Evolutionary conservation across 2,797 vertebrate genomes (phyloP), one percentile per base, ranked within the genome.

Genomic region (Betta splendens): DNA sequence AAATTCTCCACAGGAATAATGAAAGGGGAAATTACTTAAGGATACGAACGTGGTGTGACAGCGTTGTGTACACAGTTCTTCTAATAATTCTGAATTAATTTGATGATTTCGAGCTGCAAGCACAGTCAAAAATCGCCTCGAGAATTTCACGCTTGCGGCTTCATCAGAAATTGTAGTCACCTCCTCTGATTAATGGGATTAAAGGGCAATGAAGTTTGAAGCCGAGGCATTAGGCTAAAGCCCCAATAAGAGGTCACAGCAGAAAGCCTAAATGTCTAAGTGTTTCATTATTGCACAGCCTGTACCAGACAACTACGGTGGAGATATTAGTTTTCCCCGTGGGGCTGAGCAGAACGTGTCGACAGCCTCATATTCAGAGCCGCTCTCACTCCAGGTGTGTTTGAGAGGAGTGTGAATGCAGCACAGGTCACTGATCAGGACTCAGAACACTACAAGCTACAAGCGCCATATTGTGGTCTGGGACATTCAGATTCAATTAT

Each of bases 1-100:
- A 86, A 79, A 89, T 85, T 84, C 79, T 75, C 79, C 60, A 54
- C 76, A 80, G 74, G 84, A 86, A 83, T 86, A 83, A 83, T 78
- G 75, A 86, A 80, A 84, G 69, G 53, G 69, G 75, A 84, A 81
- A 85, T 80, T 77, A 85, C 72, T 85, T 83, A 84, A 87, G 75
- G 54, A 75, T 29, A 60, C 39, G 54, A 78, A 69, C 64, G 64
- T 43, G 60, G 66, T 69, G 75, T 63, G 73, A 32, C 64, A 55
- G 65, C 58, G 68, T 71, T 75, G 69, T 77, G 71, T 69, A 68
- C 69, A 75, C 66, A 77, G 51, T 61, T 80, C 43, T 23, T 62
- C 64, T 69, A 65, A 76, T 67, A 75, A 75, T 56, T 66, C 52
- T 20, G 67, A 85, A 84, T 68, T 70, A 84, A 83, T 84, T 69